These are phyloP conservation scores for Dynastes hyllus DNA, from an alignment of 2,888 invertebrate species.

Conservation along the genomic window DNA sequence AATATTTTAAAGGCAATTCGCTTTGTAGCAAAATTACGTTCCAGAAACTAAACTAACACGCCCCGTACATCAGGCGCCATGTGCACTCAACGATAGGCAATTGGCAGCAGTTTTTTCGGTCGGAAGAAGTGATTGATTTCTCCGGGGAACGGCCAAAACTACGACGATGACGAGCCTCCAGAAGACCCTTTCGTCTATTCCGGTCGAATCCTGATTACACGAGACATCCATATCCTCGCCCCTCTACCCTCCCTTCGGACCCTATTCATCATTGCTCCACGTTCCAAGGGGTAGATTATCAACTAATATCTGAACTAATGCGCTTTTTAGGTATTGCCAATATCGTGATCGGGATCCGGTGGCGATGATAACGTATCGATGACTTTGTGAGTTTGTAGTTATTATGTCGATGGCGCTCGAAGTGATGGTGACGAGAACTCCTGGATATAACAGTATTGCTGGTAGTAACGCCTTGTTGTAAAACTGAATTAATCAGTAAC, in stretches of 20 bases:
- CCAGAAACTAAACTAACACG: too few species aligned
- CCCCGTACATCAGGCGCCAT: not conserved
- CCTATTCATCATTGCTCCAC: not conserved
- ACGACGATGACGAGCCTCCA: not conserved
- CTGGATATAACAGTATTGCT: too few species aligned
- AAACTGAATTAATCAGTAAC: too few species aligned
- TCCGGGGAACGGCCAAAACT: conserved; percentile 64
- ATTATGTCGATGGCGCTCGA: too few species aligned
- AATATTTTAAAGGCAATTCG: too few species aligned
- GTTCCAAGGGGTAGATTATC: conserved; percentile 62
- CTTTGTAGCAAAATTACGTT: too few species aligned
- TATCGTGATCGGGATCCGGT: conserved; percentile 22
- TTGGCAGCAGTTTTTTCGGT: conserved; percentile 67
- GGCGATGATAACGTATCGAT: too few species aligned
- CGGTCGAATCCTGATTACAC: conserved; percentile 69
- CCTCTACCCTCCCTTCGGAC: conserved; percentile 60
- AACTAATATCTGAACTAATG: conserved; percentile 67
- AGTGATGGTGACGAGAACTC: too few species aligned
- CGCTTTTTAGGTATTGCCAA: conserved; percentile 64
- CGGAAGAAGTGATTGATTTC: conserved; percentile 69
- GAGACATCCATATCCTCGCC: conserved; percentile 61
- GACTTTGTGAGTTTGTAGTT: too few species aligned
- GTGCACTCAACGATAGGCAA: conserved; percentile 58
- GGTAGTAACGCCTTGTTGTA: too few species aligned
- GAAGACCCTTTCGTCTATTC: conserved; percentile 46